Evolutionary conservation across 2,797 vertebrate species (phyloP).

Genomic region (Podarcis siculus): DNA sequence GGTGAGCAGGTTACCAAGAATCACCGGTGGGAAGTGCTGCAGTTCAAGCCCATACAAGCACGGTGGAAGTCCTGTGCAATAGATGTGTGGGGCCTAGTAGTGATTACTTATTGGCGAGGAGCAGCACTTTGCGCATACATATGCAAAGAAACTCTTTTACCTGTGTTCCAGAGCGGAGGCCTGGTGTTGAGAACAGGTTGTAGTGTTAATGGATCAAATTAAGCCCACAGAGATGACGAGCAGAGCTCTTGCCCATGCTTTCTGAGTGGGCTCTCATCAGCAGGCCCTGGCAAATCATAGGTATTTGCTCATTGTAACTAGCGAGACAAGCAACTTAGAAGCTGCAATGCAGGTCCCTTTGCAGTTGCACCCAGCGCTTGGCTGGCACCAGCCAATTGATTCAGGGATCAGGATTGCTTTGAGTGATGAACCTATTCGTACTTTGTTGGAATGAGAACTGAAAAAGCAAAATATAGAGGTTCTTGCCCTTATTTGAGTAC

Average conservation of each 20-base stretch:
- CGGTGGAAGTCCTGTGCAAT: not conserved
- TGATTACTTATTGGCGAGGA: not conserved
- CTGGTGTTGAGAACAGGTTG: not conserved
- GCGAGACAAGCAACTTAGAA: not conserved
- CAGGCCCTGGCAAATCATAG: not conserved
- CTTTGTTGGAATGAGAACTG: too few species aligned
- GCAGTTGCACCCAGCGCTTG: not conserved
- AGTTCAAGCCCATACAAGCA: not conserved
- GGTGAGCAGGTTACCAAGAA: too few species aligned
- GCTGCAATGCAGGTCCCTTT: not conserved
- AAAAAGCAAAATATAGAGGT: too few species aligned
- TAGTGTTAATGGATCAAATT: not conserved
- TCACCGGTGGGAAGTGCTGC: not conserved
- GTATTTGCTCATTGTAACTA: not conserved
- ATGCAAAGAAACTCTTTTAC: not conserved
- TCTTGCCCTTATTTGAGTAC: too few species aligned
- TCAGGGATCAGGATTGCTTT: not conserved
- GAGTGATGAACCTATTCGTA: not conserved
- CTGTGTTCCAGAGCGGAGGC: not conserved
- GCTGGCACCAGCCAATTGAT: not conserved
- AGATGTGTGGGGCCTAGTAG: not conserved
- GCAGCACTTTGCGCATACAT: not conserved
- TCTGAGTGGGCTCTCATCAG: not conserved
- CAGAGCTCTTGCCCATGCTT: not conserved
- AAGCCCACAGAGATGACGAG: not conserved